Evolutionary conservation across 2,888 invertebrate species (phyloP), one percentile per base, ranked within the genome.

Genomic region (Trachelus troglodyta): DNA sequence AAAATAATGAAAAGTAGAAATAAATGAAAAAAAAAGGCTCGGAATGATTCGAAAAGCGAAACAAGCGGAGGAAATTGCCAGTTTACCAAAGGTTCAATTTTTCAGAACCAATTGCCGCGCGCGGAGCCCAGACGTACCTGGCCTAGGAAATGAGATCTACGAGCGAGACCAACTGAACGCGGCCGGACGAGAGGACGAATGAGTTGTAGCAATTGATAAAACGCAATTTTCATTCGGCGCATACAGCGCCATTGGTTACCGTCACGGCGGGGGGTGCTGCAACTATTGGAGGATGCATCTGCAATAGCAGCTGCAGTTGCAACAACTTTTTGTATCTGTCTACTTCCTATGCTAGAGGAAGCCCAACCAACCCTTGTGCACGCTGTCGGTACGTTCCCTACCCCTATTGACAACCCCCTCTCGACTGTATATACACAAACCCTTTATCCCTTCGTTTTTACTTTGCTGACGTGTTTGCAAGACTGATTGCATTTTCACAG

Each of bases 401-500:
- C 23, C 23, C 40, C 23, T 56, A 56, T 23, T 2, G 23, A 23
- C 23, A 56, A 56, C 40, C 23, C 40, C 40, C 40, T 56, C 40
- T 15, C 6, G 4, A 6, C 4, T 15, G 4, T 23, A 15, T 6
- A 9, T 40, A 56, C 2, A 23, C 2, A 56, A 2, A 6, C 23
- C 40, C 40, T 56, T 23, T 23, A 56, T 23, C 40, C 23, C 23
- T 56, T 56, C 69, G 12, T 76, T 69, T 69, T 80, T 81, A 75
- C 81, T 77, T 79, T 81, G 34, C 69, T 79, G 74, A 73, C 79
- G 81, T 86, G 83, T 87, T 88, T 87, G 83, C 84, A 77, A 78
- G 82, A 82, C 80, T 87, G 86, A 88, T 88, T 87, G 87, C 86
- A 84, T 87, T 87, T 84, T 84, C 85, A 77, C 81, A 79, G 83